Evolutionary conservation across 2,113 vertebrate species (phyloP), one percentile per base, ranked within the genome.

Genomic region (Oreochromis niloticus): DNA sequence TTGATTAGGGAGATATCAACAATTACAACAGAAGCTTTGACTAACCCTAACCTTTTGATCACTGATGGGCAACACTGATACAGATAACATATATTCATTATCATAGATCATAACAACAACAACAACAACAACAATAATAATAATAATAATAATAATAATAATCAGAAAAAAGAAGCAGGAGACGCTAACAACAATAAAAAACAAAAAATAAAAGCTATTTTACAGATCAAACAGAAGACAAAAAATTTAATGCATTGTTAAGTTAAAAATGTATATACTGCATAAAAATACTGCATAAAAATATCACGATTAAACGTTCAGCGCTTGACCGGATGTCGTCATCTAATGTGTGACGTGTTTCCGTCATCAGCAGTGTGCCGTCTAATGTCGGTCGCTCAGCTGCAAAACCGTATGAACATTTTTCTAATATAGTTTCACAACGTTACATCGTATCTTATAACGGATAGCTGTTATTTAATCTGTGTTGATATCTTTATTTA

Each of bases 261-360:
- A 32, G 43, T 75, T 75, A 75, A 75, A 75, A 50, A 75, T 32
- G 14, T 11, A 19, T 75, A 50, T 50, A 34, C 46, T n/a, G 10
- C 24, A 50, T 1, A 2, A 14, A 46, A 43, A 32, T 24, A 24
- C 46, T n/a, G 10, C 24, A 50, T 27, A 75, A 12, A 73, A 4
- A 34, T 19, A 19, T 50, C 16, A 8, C 17, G 6, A 78, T 30
- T 19, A 50, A 50, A 50, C 73, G 27, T 32, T 78, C 11, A 6
- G 73, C 11, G 9, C 1, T 17, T 10, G 4, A n/a, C 24, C 87
- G 90, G 92, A 94, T 39, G 73, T 22, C 2, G 52, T 83, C 59
- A 6, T 3, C 0, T 7, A 5, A 50, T n/a, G 6, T 66, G 48
- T 91, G 88, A 87, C 30, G 85, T 52, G 1, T 59, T 75, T 93